Evolutionary conservation across 2,797 vertebrate genomes (phyloP).

Genomic region (Danio choprae): DNA sequence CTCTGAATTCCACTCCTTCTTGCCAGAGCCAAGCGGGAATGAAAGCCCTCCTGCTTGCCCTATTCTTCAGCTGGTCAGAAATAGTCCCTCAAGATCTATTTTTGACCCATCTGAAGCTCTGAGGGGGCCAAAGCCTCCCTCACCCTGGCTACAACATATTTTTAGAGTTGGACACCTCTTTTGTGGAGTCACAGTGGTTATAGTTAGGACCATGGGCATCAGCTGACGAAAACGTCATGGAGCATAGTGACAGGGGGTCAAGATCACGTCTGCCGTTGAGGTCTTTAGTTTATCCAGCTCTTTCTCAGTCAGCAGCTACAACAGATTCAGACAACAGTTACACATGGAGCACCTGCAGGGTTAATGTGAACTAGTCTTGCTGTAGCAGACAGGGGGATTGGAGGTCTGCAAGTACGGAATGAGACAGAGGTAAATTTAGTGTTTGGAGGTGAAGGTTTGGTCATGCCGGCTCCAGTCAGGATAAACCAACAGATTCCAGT

Average conservation of each 20-base stretch:
- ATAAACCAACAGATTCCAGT: slow-evolving; percentile 56
- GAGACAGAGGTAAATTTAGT: slow-evolving; percentile 34
- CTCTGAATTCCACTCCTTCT: slow-evolving; percentile 58
- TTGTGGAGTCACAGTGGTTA: slow-evolving; percentile 65
- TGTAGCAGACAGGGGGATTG: not conserved
- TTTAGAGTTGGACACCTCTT: slow-evolving; percentile 59
- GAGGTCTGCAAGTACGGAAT: slow-evolving; percentile 28
- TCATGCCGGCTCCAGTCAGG: slow-evolving; percentile 50
- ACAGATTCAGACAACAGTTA: not conserved
- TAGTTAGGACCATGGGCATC: slow-evolving; percentile 56
- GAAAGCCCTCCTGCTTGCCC: slow-evolving; percentile 36
- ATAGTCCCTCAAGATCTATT: slow-evolving; percentile 64
- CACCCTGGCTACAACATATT: slow-evolving; percentile 61
- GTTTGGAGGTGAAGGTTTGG: slow-evolving; percentile 62
- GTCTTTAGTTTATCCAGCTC: slow-evolving; percentile 29
- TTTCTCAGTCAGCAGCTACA: slow-evolving; percentile 33
- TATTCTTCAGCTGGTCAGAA: slow-evolving; percentile 43
- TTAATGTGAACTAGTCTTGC: not conserved
- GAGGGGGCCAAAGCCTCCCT: slow-evolving; percentile 48
- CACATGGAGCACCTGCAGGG: not conserved
- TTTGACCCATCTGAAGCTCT: slow-evolving; percentile 50
- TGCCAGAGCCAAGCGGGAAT: slow-evolving; percentile 54
- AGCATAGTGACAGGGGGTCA: slow-evolving; percentile 41
- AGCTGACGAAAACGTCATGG: slow-evolving; percentile 55
- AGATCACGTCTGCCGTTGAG: slow-evolving; percentile 43